These are phyloP conservation scores for Meganola albula DNA, from an alignment of 2,888 invertebrate species.

Conservation along the genomic window DNA sequence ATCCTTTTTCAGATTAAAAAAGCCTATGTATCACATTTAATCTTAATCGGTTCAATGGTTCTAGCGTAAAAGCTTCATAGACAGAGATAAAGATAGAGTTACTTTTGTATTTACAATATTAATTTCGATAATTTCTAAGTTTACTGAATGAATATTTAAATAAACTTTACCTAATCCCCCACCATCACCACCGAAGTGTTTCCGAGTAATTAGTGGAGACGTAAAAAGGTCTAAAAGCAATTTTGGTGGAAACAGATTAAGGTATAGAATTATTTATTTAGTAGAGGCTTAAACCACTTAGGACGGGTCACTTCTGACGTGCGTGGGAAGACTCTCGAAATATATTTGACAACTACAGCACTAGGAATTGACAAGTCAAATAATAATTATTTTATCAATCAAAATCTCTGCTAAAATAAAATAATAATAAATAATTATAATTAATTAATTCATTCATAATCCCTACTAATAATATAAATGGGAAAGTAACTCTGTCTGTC, in stretches of 20 bases:
- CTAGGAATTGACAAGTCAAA: too few relatives aligned
- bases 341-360: too few relatives aligned
- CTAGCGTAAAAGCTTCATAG: too few relatives aligned
- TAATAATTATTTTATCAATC: background rate
- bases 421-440: background rate
- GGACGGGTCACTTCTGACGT: constrained; percentile 19
- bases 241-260: constrained; percentile 25
- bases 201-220: constrained; percentile 25
- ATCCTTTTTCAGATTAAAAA: too few relatives aligned
- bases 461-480: too few relatives aligned
- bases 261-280: constrained; percentile 31
- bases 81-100: too few relatives aligned
- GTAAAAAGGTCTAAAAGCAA: constrained; percentile 30
- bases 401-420: background rate
- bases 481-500: too few relatives aligned
- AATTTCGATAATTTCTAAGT: too few relatives aligned
- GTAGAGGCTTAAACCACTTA: constrained; percentile 23
- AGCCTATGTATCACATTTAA: too few relatives aligned
- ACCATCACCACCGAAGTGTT: constrained; percentile 6
- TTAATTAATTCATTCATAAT: too few relatives aligned
- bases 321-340: constrained; percentile 4
- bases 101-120: too few relatives aligned
- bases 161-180: background rate
- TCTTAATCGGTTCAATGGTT: too few relatives aligned
- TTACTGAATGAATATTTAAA: background rate